phyloP scores from a whole-genome alignment of 1,140 invertebrate species.

The Platorchestia sp. region DNA sequence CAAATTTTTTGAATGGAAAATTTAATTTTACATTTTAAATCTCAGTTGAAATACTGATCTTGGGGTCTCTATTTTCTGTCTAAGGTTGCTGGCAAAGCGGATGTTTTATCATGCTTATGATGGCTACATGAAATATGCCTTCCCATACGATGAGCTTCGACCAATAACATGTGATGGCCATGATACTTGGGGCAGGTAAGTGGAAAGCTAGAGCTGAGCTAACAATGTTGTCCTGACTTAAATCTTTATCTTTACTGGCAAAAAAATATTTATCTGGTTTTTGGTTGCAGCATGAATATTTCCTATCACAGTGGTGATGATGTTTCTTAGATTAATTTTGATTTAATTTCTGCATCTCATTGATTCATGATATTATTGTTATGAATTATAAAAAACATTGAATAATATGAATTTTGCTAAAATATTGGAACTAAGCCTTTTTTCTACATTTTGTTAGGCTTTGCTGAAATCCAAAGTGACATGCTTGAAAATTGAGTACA shows the following conservation, averaged over 20 bases:
- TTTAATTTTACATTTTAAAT: neutral
- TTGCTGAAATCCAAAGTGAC: neutral
- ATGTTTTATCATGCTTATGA: constrained; percentile 99
- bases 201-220: constrained; percentile 46
- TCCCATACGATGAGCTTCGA: constrained; percentile 96
- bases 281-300: neutral
- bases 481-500: neutral
- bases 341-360: too few species aligned
- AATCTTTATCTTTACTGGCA: neutral
- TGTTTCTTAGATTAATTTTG: neutral
- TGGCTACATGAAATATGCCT: constrained; percentile 94
- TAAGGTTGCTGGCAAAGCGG: constrained; percentile 81
- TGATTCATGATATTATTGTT: too few species aligned
- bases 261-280: neutral
- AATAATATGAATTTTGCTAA: too few species aligned
- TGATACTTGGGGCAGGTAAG: constrained; percentile 68
- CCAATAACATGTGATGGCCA: constrained; percentile 80
- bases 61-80: neutral
- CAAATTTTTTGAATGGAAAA: neutral
- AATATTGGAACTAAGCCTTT: too few species aligned
- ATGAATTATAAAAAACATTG: too few species aligned
- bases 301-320: neutral
- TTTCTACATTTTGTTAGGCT: too few species aligned
- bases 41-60: neutral
- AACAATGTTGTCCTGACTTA: neutral